phyloP scores from a whole-genome alignment of 1,140 invertebrate species.

The Sitophilus oryzae region DNA sequence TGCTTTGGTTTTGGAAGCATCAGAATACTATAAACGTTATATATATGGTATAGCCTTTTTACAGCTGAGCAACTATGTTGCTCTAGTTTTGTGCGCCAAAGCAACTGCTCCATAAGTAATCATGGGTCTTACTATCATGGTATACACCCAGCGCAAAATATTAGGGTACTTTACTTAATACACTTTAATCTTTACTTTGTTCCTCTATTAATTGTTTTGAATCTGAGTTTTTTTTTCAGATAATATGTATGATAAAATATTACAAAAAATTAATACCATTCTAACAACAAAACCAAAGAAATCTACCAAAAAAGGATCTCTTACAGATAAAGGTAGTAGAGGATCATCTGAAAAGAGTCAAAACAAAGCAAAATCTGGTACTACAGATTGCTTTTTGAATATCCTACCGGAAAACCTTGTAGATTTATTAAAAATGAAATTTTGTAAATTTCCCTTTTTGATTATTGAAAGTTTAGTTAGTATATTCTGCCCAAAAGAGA shows the following conservation, averaged over 20 bases:
- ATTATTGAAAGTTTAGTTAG: constrained; percentile 35
- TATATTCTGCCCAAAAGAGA: constrained; percentile 25
- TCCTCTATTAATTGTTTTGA: background rate
- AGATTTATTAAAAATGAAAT: constrained; percentile 28
- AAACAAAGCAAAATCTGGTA: constrained; percentile 9
- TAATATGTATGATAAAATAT: constrained; percentile 28
- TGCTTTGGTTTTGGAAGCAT: too few species aligned
- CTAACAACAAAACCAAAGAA: constrained; percentile 21
- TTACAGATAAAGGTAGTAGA: constrained; percentile 17
- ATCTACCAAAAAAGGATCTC: background rate
- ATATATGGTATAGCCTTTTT: too few species aligned
- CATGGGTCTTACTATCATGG: too few species aligned
- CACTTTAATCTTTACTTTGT: too few species aligned
- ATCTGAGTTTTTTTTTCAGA: constrained; percentile 1
- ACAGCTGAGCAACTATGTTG: too few species aligned
- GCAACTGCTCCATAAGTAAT: too few species aligned
- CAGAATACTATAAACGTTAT: too few species aligned
- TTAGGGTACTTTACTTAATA: too few species aligned
- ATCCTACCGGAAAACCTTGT: constrained; percentile 27
- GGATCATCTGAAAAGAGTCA: constrained; percentile 17
- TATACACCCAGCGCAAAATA: too few species aligned
- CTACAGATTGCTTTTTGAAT: constrained; percentile 23
- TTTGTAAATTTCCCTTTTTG: constrained; percentile 22
- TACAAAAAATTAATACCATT: constrained; percentile 22
- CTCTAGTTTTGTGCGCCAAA: too few species aligned